Base-by-base conservation (phyloP, 2,113 vertebrate genomes). In the Psilopsiagon aurifrons region DNA sequence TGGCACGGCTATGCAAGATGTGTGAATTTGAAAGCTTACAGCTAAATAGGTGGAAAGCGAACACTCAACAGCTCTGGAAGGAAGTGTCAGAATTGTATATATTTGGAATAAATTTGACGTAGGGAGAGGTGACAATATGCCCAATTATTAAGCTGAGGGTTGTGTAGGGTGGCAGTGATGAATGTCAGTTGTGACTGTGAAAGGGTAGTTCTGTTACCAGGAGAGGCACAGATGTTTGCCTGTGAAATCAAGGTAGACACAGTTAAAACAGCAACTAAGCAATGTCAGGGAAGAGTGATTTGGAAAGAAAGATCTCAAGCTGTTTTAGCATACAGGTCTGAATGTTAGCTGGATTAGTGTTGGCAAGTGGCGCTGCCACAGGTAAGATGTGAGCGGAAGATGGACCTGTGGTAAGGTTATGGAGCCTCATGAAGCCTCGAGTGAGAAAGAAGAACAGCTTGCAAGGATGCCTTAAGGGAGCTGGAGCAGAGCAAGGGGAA, bases 321-420 rank as follows among this genome's bases (percentile, higher is more conserved):
- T 31, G 47, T 25, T 17, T 6, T 4, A 37, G 43, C 31, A 7
- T 11, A 13, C 10, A 22, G 35, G 17, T 64, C 39, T 41, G 74
- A 35, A 4, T 11, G 28, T 23, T 24, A 10, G 47, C 11, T 55
- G 59, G 47, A 1, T 60, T 19, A 22, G 15, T 15, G 52, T 28
- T 22, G 27, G 13, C 16, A 18, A n/a, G 59, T 6, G 54, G 41
- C 54, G 39, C 68, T 64, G 63, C 28, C 37, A 4, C 37, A n/a
- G 68, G 74, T 24, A 5, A 11, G 54, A 13, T 0, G 0, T 1
- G 39, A 35, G 52, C 0, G 0, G 41, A 24, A 15, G 29, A 22
- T 63, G 27, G 31, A 24, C 23, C 57, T n/a, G 44, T 16, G 68
- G 20, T 43, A 60, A 62, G 64, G 29, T 4, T 44, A 44, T 2